Conservation (phyloP, 2,888 invertebrate species). For the Perithous albicinctus region DNA sequence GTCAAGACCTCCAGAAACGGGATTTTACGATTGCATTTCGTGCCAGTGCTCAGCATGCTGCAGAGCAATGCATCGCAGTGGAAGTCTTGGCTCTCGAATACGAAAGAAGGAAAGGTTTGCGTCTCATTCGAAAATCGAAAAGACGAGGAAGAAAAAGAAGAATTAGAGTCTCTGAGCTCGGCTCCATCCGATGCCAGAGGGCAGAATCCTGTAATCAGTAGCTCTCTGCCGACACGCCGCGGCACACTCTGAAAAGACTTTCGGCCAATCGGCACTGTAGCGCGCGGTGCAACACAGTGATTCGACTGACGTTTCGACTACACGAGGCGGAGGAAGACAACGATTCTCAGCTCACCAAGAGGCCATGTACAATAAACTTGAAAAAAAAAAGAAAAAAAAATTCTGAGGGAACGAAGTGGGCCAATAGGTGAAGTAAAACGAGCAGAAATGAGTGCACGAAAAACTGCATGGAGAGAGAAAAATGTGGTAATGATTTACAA, state of each 20-base stretch:
- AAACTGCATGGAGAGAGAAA: background rate
- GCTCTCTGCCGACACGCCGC: conserved; percentile 35
- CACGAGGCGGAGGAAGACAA: conserved; percentile 5
- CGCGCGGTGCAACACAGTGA: too few relatives aligned
- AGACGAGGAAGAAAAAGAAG: background rate
- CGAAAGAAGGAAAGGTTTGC: conserved; percentile 7
- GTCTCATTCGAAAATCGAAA: conserved; percentile 14
- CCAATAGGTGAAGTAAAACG: background rate
- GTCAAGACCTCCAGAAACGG: too few relatives aligned
- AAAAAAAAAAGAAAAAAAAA: background rate
- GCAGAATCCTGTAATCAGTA: conserved; percentile 39
- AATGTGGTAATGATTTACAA: too few relatives aligned
- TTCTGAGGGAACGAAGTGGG: background rate
- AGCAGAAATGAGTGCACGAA: background rate
- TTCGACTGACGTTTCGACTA: too few relatives aligned
- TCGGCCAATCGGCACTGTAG: conserved; percentile 16
- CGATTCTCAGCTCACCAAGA: background rate
- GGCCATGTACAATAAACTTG: background rate
- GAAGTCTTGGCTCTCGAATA: too few relatives aligned
- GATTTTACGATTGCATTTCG: too few relatives aligned
- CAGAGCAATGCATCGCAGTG: too few relatives aligned
- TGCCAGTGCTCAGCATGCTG: too few relatives aligned
- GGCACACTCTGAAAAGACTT: conserved; percentile 25
- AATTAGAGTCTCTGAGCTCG: background rate
- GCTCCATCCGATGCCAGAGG: conserved; percentile 1